Evolutionary conservation across 2,888 invertebrate species (phyloP), one percentile per base, ranked within the genome.

Genomic region (Timandra comae): DNA sequence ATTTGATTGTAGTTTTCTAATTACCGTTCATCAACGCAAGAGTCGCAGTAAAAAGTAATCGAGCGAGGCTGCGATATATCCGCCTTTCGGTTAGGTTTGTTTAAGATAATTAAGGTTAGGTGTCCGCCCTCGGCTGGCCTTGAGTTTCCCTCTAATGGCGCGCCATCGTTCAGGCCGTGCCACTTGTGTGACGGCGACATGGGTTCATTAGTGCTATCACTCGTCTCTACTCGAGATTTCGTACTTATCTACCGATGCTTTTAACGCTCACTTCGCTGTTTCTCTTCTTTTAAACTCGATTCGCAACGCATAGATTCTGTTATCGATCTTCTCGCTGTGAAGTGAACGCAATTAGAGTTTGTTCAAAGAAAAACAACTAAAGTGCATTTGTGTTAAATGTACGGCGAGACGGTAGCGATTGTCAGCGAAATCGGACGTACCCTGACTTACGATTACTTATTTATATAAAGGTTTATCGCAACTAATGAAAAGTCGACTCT

Each of bases 151-250:
- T 59, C 66, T 73, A 76, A 73, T 74, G 69, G 73, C 59, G 50
- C 53, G 53, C 63, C 69, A 72, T 72, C 72, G 64, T 66, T 74
- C 73, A 73, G 66, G 63, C 63, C 66, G 72, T 69, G 71, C 75
- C 65, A 73, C 64, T 67, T 64, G 63, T 69, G 74, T 70, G 80
- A 80, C 78, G 66, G 69, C 66, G 53, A 79, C 81, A 80, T 67
- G 71, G 74, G 73, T 82, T 84, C 81, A 82, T 82, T 84, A 84
- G 73, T 67, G 76, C 70, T 80, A 82, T 81, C 82, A 72, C 69
- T 62, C 52, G 57, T 48, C 51, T 47, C 52, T 48, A 52, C 53
- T 60, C 46, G 56, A 70, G 77, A 74, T 73, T 66, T 67, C 61
- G 56, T 52, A 56, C 60, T 74, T 80, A 82, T 82, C 82, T 74